Conservation (phyloP, 2,888 invertebrate genomes). For the Acrobasis suavella region DNA sequence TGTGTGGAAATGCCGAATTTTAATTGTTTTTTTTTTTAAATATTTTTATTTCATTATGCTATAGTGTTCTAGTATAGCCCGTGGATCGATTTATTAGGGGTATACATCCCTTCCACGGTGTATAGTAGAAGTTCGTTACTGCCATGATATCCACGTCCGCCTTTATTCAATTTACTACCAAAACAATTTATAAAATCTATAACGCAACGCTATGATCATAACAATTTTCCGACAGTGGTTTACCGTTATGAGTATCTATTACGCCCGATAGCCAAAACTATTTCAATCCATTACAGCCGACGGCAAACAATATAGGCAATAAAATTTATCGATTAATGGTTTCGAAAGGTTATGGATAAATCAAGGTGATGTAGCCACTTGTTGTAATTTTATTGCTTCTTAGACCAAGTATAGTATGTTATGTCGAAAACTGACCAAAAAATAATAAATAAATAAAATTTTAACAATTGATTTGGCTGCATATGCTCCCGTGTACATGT, state of each 20-base stretch:
- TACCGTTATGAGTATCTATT: conserved; percentile 10
- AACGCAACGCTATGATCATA: conserved; percentile 7
- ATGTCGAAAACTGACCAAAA: too few species aligned
- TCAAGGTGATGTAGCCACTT: conserved; percentile 14
- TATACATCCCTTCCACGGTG: too few species aligned
- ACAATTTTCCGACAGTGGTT: neutral
- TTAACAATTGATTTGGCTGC: too few species aligned
- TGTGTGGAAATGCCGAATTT: too few species aligned
- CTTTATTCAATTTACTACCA: neutral
- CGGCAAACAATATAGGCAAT: conserved; percentile 1
- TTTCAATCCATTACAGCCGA: conserved; percentile 6
- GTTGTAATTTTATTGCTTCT: neutral
- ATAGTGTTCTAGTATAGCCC: too few species aligned
- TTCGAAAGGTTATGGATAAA: neutral
- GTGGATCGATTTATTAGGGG: too few species aligned
- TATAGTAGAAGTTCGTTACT: too few species aligned
- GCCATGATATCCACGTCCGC: too few species aligned
- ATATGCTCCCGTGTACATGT: too few species aligned
- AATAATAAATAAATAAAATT: too few species aligned
- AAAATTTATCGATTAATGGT: conserved; percentile 6
- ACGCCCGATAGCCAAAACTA: neutral
- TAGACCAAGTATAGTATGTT: neutral
- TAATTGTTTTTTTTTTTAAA: too few species aligned
- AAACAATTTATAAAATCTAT: neutral
- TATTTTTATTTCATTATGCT: too few species aligned